These are phyloP conservation scores for Arvicanthis niloticus DNA, from an alignment of 2,113 vertebrate genomes.

Conservation along the genomic window DNA sequence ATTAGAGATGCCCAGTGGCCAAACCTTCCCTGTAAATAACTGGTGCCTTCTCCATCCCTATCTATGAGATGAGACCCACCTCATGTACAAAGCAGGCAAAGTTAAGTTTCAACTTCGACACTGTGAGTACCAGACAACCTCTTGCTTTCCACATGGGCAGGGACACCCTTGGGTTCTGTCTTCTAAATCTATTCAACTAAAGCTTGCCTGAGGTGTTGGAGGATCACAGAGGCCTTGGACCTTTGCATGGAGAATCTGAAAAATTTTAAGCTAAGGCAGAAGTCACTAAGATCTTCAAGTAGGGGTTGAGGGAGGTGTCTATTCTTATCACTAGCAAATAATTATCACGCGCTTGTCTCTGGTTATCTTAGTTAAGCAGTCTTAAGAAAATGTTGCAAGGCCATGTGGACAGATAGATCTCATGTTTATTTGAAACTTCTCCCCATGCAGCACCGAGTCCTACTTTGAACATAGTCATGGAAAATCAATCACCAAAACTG, in stretches of 20 bases:
- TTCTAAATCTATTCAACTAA: background rate
- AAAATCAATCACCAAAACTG: background rate
- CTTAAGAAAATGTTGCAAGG: background rate
- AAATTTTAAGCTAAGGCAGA: background rate
- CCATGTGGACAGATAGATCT: background rate
- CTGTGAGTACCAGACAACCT: constrained; percentile 5
- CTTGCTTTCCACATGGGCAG: constrained; percentile 9
- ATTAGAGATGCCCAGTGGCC: constrained; percentile 77
- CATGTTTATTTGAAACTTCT: background rate
- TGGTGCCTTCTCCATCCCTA: constrained; percentile 71
- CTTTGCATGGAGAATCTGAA: background rate
- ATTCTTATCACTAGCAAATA: background rate
- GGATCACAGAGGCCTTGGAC: constrained; percentile 1
- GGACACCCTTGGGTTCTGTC: constrained; percentile 70
- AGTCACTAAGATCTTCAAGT: background rate
- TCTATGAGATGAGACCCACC: constrained; percentile 68
- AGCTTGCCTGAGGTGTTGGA: constrained; percentile 58
- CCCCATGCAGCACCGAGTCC: background rate
- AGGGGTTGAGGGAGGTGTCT: background rate
- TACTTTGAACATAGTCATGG: background rate
- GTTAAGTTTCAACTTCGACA: constrained; percentile 69
- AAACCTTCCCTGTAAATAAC: constrained; percentile 82
- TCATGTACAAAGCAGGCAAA: constrained; percentile 28
- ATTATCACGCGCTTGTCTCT: background rate
- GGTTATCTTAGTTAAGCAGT: background rate